Conservation (phyloP, 2,797 vertebrate genomes). For the Schizopygopsis pylzovi region DNA sequence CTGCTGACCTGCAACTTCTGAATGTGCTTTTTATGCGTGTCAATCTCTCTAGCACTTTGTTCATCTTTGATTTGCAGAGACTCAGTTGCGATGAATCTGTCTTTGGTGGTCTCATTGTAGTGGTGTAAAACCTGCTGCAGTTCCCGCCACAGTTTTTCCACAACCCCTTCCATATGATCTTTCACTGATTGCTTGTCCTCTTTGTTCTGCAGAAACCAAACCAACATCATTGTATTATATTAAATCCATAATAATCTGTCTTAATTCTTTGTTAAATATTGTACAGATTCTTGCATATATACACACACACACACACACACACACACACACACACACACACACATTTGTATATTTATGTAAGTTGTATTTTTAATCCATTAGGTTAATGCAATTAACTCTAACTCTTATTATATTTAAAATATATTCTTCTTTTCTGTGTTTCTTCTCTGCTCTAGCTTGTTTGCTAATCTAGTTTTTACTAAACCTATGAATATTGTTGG, state of each 20-base stretch:
- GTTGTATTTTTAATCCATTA: not conserved
- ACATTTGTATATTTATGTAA: not conserved
- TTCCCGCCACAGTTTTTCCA: constrained; percentile 75
- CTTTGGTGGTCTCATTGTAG: constrained; percentile 68
- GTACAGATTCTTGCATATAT: no score
- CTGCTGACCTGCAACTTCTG: constrained; percentile 80
- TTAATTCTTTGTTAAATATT: not conserved
- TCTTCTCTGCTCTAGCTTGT: not conserved
- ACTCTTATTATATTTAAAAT: not conserved
- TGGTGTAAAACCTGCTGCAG: constrained; percentile 70
- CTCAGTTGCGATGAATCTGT: constrained; percentile 62
- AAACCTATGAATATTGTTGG: not conserved
- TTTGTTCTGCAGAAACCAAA: constrained; percentile 71
- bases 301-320: no score
- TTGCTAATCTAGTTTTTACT: not conserved
- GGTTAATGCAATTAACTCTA: not conserved
- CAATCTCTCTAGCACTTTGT: constrained; percentile 77
- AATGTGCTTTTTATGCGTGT: constrained; percentile 75
- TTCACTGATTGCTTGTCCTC: constrained; percentile 80
- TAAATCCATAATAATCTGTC: not conserved
- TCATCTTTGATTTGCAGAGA: constrained; percentile 73
- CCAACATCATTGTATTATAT: not conserved
- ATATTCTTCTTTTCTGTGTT: not conserved
- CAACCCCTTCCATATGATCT: constrained; percentile 68
- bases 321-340: not conserved